Base-by-base conservation (phyloP, 1,140 invertebrate genomes). In the Drosophila ironensis region DNA sequence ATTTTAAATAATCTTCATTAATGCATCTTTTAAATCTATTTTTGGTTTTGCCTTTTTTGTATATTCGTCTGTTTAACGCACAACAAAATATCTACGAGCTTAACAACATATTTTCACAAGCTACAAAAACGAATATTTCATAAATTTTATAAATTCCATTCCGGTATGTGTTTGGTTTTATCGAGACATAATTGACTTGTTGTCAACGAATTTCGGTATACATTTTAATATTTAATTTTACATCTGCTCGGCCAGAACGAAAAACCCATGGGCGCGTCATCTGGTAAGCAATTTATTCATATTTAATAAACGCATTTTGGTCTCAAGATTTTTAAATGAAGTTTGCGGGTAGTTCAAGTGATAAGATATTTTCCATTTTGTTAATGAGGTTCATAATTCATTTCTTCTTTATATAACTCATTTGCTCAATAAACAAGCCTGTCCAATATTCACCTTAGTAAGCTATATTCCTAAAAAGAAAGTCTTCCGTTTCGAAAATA, bases 241-340 rank as follows among this genome's bases (percentile, higher is more conserved):
- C 30, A n/a, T 24, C 24, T 37, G 30, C 22, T 60, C 40, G 12
- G 41, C 28, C 30, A 54, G 17, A 53, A 30, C 47, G 54, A 40
- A 37, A 59, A 17, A 17, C 45, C 27, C 20, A 17, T 33, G 33
- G 28, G 27, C 27, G 14, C 51, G 22, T 24, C 37, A 19, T 42
- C 14, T 50, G 53, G 16, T 51, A 25, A 59, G 30, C 40, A 45
- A 35, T 42, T 46, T 41, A 54, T 56, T n/a, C n/a, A 38, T 75
- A 48, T 48, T 54, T 72, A 72, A 60, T 84, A 86, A 84, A 84
- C 80, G 80, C 80, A 71, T 71, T 86, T 84, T 84, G 80, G 80
- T 84, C 80, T 84, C 80, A 84, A 84, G 70, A 67, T 72, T 86
- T 33, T 61, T 35, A 28, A 57, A 61, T 41, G 69, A 72, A 69